phyloP scores from a whole-genome alignment of 2,797 vertebrate species.

The Pteropus rufus region DNA sequence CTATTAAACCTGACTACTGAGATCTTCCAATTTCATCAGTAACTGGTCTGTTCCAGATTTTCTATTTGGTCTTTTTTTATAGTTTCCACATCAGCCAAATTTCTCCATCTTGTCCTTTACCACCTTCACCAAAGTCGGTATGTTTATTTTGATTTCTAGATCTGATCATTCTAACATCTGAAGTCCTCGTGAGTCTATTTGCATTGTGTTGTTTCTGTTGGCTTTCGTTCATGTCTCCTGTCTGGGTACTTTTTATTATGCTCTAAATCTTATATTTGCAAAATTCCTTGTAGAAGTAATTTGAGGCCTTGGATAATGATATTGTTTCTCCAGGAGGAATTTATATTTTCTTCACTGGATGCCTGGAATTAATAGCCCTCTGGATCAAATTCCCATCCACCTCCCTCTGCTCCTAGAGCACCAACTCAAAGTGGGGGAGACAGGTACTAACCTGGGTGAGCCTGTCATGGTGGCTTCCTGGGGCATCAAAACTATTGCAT shows the following conservation, averaged over 20 bases:
- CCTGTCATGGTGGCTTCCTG: background rate
- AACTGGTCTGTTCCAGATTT: background rate
- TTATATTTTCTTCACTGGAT: background rate
- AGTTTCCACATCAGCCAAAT: background rate
- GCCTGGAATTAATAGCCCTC: background rate
- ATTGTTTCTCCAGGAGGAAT: background rate
- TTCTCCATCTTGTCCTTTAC: background rate
- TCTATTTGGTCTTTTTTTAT: background rate
- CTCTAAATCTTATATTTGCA: background rate
- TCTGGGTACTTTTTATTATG: background rate
- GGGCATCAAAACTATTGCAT: background rate
- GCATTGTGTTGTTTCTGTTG: background rate
- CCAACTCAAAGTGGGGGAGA: background rate
- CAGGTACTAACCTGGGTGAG: too few relatives aligned
- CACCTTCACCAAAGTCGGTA: background rate
- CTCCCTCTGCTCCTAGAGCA: background rate
- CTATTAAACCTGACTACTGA: background rate
- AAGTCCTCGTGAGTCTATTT: background rate
- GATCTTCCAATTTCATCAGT: background rate
- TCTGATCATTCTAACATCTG: background rate
- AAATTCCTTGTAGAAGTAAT: background rate
- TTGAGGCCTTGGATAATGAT: background rate
- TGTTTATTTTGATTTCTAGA: background rate
- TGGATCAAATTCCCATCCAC: background rate
- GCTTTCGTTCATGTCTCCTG: background rate